A percentile compares a stretch with the other conserved stretches of the same genome.
These are phyloP conservation scores for Vesta saturnalis DNA, from an alignment of 2,888 invertebrate genomes.

Conservation along the genomic window DNA sequence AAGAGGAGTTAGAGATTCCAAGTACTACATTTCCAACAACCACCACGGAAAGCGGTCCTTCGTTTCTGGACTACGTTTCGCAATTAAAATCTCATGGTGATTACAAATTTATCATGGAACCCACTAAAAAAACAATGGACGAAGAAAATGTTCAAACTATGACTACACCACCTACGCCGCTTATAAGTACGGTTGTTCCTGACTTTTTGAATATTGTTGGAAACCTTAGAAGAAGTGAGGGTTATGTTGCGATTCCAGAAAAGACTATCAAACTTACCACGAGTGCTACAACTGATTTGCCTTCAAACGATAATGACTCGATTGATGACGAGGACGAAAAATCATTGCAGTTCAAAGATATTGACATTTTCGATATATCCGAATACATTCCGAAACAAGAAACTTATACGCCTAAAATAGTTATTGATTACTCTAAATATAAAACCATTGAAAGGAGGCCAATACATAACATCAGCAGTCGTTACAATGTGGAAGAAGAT, in stretches of 20 bases:
- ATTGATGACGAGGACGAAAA: background rate
- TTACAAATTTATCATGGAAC: conserved; percentile 56
- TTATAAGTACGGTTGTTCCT: conserved; percentile 51
- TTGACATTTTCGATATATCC: conserved; percentile 56
- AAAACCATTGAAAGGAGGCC: conserved; percentile 56
- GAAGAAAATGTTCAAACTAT: conserved; percentile 26
- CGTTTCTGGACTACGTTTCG: conserved; percentile 55
- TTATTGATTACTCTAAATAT: conserved; percentile 59
- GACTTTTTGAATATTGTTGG: conserved; percentile 56
- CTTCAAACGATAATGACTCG: background rate
- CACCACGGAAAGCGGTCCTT: conserved; percentile 45
- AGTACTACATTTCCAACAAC: background rate
- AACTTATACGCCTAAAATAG: conserved; percentile 54
- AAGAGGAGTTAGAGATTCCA: conserved; percentile 15
- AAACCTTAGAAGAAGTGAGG: conserved; percentile 50
- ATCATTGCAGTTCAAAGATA: background rate
- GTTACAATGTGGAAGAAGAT: conserved; percentile 42
- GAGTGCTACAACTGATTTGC: conserved; percentile 24
- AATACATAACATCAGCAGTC: conserved; percentile 49
- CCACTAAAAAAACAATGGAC: conserved; percentile 49
- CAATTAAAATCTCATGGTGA: conserved; percentile 51
- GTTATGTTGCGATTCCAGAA: conserved; percentile 56
- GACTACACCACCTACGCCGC: conserved; percentile 45
- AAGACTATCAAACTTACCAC: conserved; percentile 43
- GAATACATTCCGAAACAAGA: conserved; percentile 56